Conservation (phyloP, 2,113 vertebrate genomes). For the Mesoclemmys tuberculata region DNA sequence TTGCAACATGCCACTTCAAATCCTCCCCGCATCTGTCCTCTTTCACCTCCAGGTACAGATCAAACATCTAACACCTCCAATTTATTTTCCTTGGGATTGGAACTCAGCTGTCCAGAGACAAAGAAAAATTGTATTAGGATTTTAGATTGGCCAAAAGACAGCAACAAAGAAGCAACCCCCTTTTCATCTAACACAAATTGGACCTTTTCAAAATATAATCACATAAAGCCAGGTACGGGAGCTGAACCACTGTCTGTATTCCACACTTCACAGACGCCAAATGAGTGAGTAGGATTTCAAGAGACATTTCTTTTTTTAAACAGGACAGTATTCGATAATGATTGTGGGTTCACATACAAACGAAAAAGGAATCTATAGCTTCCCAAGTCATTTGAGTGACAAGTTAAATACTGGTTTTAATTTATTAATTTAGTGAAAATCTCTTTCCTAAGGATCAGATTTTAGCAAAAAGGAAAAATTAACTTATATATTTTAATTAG, state of each 20-base stretch:
- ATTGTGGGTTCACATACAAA: not conserved
- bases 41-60: not conserved
- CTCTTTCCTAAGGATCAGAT: not conserved
- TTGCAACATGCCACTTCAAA: not conserved
- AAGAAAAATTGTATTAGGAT: not conserved
- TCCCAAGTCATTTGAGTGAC: not conserved
- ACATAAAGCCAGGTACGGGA: not conserved
- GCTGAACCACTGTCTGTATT: not conserved
- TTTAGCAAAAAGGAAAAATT: not conserved
- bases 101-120: not conserved
- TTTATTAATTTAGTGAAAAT: not conserved
- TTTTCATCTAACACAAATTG: constrained; percentile 5
- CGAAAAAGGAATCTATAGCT: not conserved
- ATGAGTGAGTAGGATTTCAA: not conserved
- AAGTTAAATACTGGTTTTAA: not conserved
- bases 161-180: not conserved
- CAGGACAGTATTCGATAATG: not conserved
- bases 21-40: not conserved
- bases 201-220: not conserved
- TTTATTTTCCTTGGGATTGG: not conserved
- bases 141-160: not conserved
- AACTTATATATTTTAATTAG: not conserved
- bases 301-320: not conserved
- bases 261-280: not conserved
- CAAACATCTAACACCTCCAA: not conserved